phyloP scores from a whole-genome alignment of 2,797 vertebrate species.

The Pelochelys cantorii region DNA sequence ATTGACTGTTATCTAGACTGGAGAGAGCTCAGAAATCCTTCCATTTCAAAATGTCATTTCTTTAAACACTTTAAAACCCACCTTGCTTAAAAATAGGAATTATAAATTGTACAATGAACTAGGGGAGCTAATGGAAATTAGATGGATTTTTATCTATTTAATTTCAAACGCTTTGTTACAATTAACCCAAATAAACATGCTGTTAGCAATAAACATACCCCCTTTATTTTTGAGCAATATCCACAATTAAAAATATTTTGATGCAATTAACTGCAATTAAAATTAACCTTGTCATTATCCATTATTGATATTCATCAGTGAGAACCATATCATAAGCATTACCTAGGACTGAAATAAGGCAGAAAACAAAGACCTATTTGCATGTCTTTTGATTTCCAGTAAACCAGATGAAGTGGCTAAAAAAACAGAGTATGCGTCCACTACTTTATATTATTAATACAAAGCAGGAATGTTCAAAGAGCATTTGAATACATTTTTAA shows the following conservation, averaged over 20 bases:
- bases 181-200: slow-evolving; percentile 62
- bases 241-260: slow-evolving; percentile 55
- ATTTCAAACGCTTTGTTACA: slow-evolving; percentile 68
- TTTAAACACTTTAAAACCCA: slow-evolving; percentile 14
- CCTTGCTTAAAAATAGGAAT: neutral
- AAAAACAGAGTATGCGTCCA: neutral
- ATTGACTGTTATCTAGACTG: slow-evolving; percentile 6
- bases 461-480: neutral
- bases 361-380: neutral
- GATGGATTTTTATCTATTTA: slow-evolving; percentile 61
- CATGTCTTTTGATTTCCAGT: neutral
- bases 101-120: neutral
- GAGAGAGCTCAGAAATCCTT: slow-evolving; percentile 12
- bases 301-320: neutral
- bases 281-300: slow-evolving; percentile 59
- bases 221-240: slow-evolving; percentile 54
- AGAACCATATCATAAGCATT: neutral
- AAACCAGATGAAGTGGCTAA: neutral
- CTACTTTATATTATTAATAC: neutral
- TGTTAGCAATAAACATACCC: slow-evolving; percentile 63
- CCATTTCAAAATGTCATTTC: slow-evolving; percentile 3
- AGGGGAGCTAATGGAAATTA: slow-evolving; percentile 47
- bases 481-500: neutral
- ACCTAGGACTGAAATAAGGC: neutral
- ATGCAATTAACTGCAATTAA: slow-evolving; percentile 30